phyloP scores from a whole-genome alignment of 2,888 invertebrate genomes.

The Cremastinae sp. region DNA sequence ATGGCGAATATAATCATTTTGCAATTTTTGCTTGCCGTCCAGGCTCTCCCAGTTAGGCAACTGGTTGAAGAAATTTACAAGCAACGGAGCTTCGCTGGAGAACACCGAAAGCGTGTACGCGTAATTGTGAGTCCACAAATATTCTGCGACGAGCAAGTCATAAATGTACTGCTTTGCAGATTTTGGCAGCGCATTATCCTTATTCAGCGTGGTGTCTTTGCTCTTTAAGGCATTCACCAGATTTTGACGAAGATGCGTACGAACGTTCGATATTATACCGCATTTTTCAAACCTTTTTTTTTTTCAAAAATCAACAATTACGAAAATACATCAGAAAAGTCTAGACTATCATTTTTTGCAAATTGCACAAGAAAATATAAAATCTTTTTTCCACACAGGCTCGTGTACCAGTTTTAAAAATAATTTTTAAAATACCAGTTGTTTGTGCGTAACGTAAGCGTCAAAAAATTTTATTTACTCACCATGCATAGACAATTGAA shows the following conservation, averaged over 20 bases:
- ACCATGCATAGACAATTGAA: constrained; percentile 76
- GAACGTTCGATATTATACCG: constrained; percentile 77
- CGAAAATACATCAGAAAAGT: background rate
- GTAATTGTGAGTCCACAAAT: constrained; percentile 77
- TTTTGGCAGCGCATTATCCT: constrained; percentile 65
- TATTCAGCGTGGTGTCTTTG: constrained; percentile 71
- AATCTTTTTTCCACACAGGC: no score
- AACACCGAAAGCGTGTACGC: constrained; percentile 77
- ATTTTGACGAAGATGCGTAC: constrained; percentile 77
- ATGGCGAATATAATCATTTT: constrained; percentile 75
- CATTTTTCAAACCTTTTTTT: constrained; percentile 76
- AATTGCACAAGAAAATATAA: no score
- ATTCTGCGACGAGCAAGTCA: constrained; percentile 77
- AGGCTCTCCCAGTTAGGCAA: constrained; percentile 49
- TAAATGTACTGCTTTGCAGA: constrained; percentile 78
- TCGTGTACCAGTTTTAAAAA: no score
- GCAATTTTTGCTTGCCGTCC: constrained; percentile 69
- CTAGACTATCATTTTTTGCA: no score
- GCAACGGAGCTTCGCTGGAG: constrained; percentile 77
- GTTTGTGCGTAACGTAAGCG: background rate
- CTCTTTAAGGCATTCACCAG: constrained; percentile 76
- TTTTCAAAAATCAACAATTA: background rate
- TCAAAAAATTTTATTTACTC: constrained; percentile 48
- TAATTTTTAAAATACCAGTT: background rate
- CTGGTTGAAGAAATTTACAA: constrained; percentile 74